phyloP scores from a whole-genome alignment of 2,797 vertebrate genomes.

The Graptemys geographica region DNA sequence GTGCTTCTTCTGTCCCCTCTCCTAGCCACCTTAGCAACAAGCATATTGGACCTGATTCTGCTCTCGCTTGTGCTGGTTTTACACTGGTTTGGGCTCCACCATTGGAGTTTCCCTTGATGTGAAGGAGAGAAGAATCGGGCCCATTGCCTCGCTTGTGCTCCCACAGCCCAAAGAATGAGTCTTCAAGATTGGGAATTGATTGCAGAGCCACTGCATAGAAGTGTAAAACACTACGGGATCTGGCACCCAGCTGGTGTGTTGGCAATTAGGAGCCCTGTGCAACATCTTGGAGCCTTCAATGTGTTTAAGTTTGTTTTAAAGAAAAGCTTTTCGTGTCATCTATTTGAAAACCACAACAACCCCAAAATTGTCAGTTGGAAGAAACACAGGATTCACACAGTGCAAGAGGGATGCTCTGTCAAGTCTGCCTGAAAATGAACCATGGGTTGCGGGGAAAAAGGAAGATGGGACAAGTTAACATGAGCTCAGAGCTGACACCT shows the following conservation, averaged over 20 bases:
- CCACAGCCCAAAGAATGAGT: neutral
- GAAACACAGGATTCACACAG: neutral
- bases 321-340: neutral
- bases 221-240: rapidly evolving
- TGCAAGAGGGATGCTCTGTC: neutral
- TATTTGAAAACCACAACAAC: neutral
- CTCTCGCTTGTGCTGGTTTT: neutral
- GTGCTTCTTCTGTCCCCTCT: neutral
- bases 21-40: neutral
- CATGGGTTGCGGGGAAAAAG: neutral
- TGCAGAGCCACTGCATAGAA: neutral
- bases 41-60: constrained; percentile 7
- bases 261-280: neutral
- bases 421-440: neutral
- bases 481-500: constrained; percentile 34
- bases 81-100: neutral
- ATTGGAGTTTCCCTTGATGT: neutral
- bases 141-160: neutral
- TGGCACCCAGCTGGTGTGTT: neutral
- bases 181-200: neutral
- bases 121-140: neutral
- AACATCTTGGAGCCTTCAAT: neutral
- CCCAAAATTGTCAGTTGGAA: neutral
- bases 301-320: neutral
- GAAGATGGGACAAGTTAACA: neutral